Evolutionary conservation across 2,888 invertebrate species (phyloP).

Genomic region (Pomacea canaliculata): DNA sequence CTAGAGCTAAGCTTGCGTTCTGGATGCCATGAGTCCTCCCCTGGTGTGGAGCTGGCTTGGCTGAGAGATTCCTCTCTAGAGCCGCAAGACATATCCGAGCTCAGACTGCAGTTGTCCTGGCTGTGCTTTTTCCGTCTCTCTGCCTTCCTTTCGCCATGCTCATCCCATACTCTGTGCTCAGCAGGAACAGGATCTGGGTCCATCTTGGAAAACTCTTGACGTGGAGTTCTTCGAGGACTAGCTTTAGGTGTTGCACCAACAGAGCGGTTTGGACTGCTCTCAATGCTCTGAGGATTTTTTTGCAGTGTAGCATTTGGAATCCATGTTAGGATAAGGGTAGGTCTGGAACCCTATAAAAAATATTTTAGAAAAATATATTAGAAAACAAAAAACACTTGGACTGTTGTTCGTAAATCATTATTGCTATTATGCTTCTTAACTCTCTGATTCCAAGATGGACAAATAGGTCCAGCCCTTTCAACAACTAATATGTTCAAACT

Average conservation of each 20-base stretch:
- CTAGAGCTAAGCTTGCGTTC: conserved; percentile 46
- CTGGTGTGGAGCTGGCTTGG: conserved; percentile 39
- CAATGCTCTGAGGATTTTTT: conserved; percentile 78
- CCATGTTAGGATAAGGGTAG: conserved; percentile 90
- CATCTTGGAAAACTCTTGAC: conserved; percentile 57
- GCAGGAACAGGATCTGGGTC: neutral
- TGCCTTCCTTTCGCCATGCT: neutral
- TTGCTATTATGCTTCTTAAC: too few species aligned
- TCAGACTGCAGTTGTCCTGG: conserved; percentile 48
- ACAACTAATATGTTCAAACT: too few species aligned
- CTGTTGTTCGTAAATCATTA: too few species aligned
- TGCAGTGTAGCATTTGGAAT: conserved; percentile 91
- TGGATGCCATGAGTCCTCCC: conserved; percentile 38
- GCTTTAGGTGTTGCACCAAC: conserved; percentile 54
- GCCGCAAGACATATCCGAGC: conserved; percentile 48
- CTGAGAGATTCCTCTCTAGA: conserved; percentile 44
- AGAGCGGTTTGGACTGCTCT: conserved; percentile 65
- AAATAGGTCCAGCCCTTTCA: too few species aligned
- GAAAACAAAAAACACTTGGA: too few species aligned
- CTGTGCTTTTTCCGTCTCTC: conserved; percentile 39
- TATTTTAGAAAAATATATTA: too few species aligned
- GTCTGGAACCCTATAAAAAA: conserved; percentile 71
- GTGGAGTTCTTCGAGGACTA: conserved; percentile 55
- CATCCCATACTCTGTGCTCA: neutral
- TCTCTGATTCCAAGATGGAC: too few species aligned